Percentiles rank a stretch among this genome's conserved stretches.
These are phyloP conservation scores for Galbula dea DNA, from an alignment of 2,113 vertebrate species.

Conservation along the genomic window DNA sequence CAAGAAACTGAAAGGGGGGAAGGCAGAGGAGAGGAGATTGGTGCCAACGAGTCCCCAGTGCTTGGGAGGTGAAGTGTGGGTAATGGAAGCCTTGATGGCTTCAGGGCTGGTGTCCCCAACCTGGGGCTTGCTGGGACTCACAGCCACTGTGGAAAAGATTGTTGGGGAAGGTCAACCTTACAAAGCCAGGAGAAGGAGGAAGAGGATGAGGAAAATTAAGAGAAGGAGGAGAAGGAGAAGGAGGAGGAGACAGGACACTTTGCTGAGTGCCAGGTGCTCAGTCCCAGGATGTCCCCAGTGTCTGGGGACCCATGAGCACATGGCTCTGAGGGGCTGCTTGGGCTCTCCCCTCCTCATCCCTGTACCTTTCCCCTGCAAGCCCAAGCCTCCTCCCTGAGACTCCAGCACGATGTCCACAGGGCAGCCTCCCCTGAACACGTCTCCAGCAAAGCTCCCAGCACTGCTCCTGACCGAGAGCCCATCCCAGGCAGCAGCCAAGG, in stretches of 20 bases:
- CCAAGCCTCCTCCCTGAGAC: no score
- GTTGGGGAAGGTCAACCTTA: background rate
- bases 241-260: background rate
- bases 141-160: rapidly evolving
- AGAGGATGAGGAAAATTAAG: no score
- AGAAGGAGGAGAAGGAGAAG: no score
- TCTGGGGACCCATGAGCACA: rapidly evolving
- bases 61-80: background rate
- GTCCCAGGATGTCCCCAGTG: background rate
- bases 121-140: background rate
- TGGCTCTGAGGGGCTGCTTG: background rate
- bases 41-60: rapidly evolving
- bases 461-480: rapidly evolving
- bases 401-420: no score
- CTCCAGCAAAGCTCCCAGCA: rapidly evolving
- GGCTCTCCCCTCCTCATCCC: background rate
- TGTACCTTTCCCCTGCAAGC: no score
- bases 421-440: background rate
- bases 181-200: background rate
- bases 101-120: background rate
- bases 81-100: background rate
- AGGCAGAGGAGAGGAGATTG: background rate
- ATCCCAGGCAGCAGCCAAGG: rapidly evolving
- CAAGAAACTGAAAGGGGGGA: background rate
- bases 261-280: background rate